Base-by-base conservation (phyloP, 1,140 invertebrate genomes). In the Nasonia longicornis region DNA sequence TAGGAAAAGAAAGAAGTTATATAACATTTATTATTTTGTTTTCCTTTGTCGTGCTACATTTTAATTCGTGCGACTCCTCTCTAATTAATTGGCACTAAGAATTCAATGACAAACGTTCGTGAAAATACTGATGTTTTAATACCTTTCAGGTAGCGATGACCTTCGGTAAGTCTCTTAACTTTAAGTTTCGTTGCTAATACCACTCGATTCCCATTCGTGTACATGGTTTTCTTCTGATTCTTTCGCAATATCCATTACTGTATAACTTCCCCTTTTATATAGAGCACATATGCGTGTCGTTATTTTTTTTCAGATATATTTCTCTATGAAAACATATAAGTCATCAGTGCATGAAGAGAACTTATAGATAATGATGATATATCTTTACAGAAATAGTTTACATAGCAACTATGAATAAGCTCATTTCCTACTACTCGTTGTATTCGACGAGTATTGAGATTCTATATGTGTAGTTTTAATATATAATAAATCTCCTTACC, bases 121-220 rank as follows among this genome's bases (percentile, higher is more conserved):
- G 83, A 84, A 79, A 88, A 87, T 87, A 87, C 87, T 88, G 87
- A 86, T 87, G 80, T 83, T 76, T 86, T 83, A 83, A 84, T 85
- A 84, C 77, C 73, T 42, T 64, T 74, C n/a, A 67, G 48, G 75
- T 48, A 77, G 42, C 80, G 14, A 58, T 58, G 14, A 72, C n/a
- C 45, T 77, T n/a, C 16, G 29, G n/a, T 75, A 69, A 75, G 29
- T 67, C 10, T n/a, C 42, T 80, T 67, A 80, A 64, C 22, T 77
- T 72, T 77, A 77, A 66, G 12, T 66, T 81, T 6, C 35, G 20
- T 71, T 74, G 73, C 42, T 29, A 66, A n/a, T 75, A 80, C 29
- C n/a, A 16, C n/a, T 67, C 64, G 42, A 74, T 74, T 74, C 69
- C 16, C 10, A 58, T 77, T 42, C 10, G 38, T 11, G 38, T 42